Conservation (phyloP, 2,113 vertebrate genomes). For the Lucifuga dentata region DNA sequence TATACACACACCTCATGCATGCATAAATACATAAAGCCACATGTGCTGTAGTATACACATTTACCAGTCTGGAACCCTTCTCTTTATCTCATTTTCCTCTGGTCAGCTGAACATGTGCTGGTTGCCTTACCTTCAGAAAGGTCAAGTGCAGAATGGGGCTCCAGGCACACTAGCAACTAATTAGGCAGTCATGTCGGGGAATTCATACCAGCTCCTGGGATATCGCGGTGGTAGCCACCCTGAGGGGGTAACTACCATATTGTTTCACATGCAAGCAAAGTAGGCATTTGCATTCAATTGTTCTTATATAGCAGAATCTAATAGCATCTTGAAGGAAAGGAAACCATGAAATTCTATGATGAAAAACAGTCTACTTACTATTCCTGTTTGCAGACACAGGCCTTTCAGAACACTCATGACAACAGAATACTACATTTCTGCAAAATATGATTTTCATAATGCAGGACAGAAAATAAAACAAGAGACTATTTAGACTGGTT, state of each 20-base stretch:
- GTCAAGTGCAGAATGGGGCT: constrained; percentile 79
- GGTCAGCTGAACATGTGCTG: constrained; percentile 72
- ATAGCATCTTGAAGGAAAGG: constrained; percentile 10
- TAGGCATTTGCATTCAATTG: constrained; percentile 61
- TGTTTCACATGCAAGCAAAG: constrained; percentile 61
- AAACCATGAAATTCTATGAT: background rate
- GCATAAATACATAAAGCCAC: constrained; percentile 16
- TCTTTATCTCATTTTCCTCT: constrained; percentile 70
- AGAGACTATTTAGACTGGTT: no score
- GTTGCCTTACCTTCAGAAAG: constrained; percentile 79
- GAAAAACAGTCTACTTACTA: background rate
- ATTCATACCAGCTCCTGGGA: constrained; percentile 68
- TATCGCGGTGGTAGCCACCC: constrained; percentile 42
- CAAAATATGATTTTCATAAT: no score
- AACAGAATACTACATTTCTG: background rate
- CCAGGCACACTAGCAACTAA: constrained; percentile 72
- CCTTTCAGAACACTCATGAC: no score
- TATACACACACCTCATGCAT: constrained; percentile 19
- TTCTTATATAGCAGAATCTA: constrained; percentile 47
- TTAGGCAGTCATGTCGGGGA: constrained; percentile 69
- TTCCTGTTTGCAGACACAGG: background rate
- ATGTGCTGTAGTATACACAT: no score
- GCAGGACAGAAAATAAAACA: no score
- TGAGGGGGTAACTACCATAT: constrained; percentile 61
- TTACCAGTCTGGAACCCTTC: constrained; percentile 38